Evolutionary conservation across 2,888 invertebrate species (phyloP), one percentile per base, ranked within the genome.

Genomic region (Rotaria sp.): DNA sequence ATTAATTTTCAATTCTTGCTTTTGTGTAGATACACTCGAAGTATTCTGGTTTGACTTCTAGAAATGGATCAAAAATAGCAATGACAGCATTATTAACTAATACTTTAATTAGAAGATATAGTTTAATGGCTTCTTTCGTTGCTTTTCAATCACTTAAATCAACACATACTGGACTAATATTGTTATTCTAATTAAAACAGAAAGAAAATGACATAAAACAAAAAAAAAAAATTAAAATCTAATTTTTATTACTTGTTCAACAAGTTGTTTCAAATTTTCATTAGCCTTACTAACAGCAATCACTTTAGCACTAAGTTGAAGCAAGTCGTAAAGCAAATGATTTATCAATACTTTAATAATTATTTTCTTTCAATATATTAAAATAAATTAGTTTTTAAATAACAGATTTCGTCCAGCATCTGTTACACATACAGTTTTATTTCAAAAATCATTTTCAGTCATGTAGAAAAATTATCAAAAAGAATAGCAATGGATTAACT

Each of bases 51-150:
- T 93, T 93, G 55, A 94, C 92, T 80, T 94, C 93, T 0, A 94
- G 91, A 89, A 96, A 94, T 0, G 95, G 93, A 88, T 93, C 93
- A 52, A 94, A 92, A 67, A 93, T 90, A 8, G 94, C 94, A 45
- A 94, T 91, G 1, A 94, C 96, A 3, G 96, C 96, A 93, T 96
- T 96, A 89, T 97, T 97, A 0, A 97, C 96, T 48, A 96, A 91
- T 13, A 95, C 93, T 91, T 97, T 94, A 88, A 96, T 93, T 87
- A 92, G 92, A 0, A 94, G 94, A 45, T 94, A 92, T 67, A 94
- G 92, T 88, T 93, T 92, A 0, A 95, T 89, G 0, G 92, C 93
- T 87, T 92, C 90, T 87, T 94, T 93, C 0, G 95, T 94, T 87
- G 92, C 93, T 4, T 94, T 92, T 96, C 96, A 96, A 89, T 95